Percentiles rank a stretch among this genome's conserved stretches.
These are phyloP conservation scores for Drosophila peninsularis DNA, from an alignment of 2,888 invertebrate genomes.

Conservation along the genomic window DNA sequence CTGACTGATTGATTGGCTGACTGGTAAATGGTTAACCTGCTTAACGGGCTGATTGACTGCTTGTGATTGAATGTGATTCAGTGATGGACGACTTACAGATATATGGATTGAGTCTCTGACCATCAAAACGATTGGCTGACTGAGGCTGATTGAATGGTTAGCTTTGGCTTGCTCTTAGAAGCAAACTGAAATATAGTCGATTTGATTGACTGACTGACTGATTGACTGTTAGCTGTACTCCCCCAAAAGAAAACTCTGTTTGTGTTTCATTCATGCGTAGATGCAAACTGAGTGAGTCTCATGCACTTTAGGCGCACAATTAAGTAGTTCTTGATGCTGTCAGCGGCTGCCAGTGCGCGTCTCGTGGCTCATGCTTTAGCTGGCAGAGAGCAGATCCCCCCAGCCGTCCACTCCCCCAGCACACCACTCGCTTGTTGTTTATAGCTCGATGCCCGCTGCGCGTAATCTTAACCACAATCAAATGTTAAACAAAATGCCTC, in stretches of 20 bases:
- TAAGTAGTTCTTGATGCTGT: slow-evolving; percentile 16
- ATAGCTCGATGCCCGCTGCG: slow-evolving; percentile 49
- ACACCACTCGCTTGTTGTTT: slow-evolving; percentile 7
- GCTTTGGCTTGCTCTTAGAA: no score
- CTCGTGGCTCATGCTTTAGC: slow-evolving; percentile 13
- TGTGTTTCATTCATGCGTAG: no score
- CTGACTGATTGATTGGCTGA: neutral
- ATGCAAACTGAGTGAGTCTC: neutral
- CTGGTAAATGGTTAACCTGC: no score
- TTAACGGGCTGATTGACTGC: neutral
- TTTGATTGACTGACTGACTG: no score
- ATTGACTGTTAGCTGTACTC: no score
- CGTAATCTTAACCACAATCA: slow-evolving; percentile 70
- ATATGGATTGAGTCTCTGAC: neutral
- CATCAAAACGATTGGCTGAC: neutral
- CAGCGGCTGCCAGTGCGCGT: slow-evolving; percentile 15
- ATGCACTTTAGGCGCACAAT: neutral
- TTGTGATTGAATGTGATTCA: neutral
- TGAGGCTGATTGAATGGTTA: neutral
- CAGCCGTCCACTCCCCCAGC: neutral
- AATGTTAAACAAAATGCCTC: slow-evolving; percentile 74
- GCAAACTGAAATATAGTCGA: no score
- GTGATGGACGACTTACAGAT: neutral
- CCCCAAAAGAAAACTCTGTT: no score
- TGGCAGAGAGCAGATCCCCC: neutral